phyloP scores from a whole-genome alignment of 2,797 vertebrate genomes.

The Chrysocyon brachyurus region DNA sequence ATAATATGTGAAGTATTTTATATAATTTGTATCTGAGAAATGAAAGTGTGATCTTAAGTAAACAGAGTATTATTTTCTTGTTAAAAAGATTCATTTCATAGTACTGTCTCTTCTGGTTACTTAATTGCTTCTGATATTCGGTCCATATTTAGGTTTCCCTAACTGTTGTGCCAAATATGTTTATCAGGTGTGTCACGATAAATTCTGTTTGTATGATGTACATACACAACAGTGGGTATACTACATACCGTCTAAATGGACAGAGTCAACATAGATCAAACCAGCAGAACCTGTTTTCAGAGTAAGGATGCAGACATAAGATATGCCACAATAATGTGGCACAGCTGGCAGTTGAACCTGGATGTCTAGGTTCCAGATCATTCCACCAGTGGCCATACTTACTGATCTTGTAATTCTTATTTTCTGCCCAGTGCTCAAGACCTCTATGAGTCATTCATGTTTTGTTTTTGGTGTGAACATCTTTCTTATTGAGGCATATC shows the following conservation, averaged over 20 bases:
- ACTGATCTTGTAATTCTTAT: background rate
- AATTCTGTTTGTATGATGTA: background rate
- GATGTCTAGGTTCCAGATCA: background rate
- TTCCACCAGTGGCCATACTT: background rate
- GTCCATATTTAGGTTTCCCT: background rate
- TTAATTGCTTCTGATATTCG: background rate
- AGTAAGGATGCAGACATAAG: background rate
- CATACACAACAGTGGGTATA: no score
- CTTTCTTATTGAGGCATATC: background rate
- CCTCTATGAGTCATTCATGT: background rate
- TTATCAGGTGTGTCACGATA: background rate
- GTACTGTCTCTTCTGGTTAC: background rate
- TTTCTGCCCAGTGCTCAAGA: background rate
- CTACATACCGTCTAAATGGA: background rate
- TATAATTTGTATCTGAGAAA: background rate
- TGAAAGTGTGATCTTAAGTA: background rate
- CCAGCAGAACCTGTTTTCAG: background rate
- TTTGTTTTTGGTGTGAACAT: background rate
- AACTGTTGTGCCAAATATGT: background rate
- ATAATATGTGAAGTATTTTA: no score
- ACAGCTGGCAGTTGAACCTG: background rate
- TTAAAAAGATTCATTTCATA: background rate
- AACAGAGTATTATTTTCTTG: background rate
- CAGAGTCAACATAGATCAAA: fast-evolving
- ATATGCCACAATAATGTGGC: background rate